Conservation (phyloP, 2,888 invertebrate genomes). For the Cosmia trapezina region DNA sequence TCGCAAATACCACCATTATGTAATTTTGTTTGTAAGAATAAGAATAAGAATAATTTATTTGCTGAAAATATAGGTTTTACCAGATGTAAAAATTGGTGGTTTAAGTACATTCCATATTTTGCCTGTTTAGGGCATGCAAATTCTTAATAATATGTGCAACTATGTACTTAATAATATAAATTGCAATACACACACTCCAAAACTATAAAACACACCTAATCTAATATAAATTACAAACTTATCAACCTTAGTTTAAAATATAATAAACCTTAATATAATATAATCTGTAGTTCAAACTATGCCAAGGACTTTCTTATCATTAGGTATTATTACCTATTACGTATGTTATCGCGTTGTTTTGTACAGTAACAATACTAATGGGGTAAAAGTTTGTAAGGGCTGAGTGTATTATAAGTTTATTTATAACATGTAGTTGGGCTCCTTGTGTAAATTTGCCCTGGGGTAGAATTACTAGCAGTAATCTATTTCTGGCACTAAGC, state of each 20-base stretch:
- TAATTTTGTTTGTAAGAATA: constrained; percentile 52
- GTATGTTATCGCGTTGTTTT: constrained; percentile 36
- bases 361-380: constrained; percentile 5
- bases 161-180: too few species aligned
- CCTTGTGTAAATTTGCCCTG: not conserved
- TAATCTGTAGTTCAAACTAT: constrained; percentile 25
- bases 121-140: too few species aligned
- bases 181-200: too few species aligned
- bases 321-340: constrained; percentile 16
- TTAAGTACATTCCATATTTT: too few species aligned
- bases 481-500: not conserved
- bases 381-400: constrained; percentile 15
- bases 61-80: too few species aligned
- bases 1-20: constrained; percentile 33
- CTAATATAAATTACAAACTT: too few species aligned
- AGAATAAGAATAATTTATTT: too few species aligned
- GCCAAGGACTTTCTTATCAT: constrained; percentile 39
- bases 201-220: too few species aligned
- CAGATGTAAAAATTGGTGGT: too few species aligned
- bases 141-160: too few species aligned
- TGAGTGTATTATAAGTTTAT: constrained; percentile 10
- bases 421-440: constrained; percentile 8
- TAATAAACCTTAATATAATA: too few species aligned
- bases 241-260: too few species aligned
- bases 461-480: not conserved